phyloP scores from a whole-genome alignment of 35 echinoderm and acorn worm species.

The Eucidaris tribuloides region DNA sequence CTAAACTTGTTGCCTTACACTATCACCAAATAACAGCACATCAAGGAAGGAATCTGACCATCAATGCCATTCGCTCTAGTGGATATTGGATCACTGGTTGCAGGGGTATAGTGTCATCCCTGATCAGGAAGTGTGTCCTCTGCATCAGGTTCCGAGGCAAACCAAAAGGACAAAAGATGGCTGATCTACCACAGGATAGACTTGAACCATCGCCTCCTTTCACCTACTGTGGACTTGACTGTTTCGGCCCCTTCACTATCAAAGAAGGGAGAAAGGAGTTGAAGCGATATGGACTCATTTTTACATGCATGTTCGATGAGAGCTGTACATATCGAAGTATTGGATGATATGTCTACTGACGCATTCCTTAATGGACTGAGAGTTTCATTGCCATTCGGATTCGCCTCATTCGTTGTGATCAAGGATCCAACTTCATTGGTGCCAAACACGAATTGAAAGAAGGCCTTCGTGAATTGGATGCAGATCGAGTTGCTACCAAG shows the following conservation, averaged over 20 bases:
- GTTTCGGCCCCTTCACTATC: slow-evolving; percentile 54
- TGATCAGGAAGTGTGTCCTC: background rate
- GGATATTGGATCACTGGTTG: slow-evolving; percentile 65
- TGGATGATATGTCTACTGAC: slow-evolving; percentile 33
- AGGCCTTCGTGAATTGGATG: background rate
- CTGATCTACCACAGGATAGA: slow-evolving; percentile 46
- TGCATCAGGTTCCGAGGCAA: slow-evolving; percentile 27
- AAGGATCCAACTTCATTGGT: background rate
- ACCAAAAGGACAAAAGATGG: slow-evolving; percentile 34
- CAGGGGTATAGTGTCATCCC: slow-evolving; percentile 21
- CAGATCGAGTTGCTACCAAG: background rate
- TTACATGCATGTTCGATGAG: slow-evolving; percentile 60
- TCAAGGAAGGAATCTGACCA: slow-evolving; percentile 60
- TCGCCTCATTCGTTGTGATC: background rate
- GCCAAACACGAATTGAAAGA: background rate
- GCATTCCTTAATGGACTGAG: slow-evolving; percentile 69
- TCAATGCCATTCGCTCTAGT: slow-evolving; percentile 39
- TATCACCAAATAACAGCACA: slow-evolving; percentile 48
- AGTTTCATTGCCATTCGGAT: slow-evolving; percentile 53
- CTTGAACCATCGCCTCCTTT: slow-evolving; percentile 45
- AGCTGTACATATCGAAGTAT: slow-evolving; percentile 62
- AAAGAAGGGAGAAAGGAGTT: slow-evolving; percentile 38
- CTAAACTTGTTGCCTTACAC: slow-evolving; percentile 45
- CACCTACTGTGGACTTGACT: slow-evolving; percentile 70
- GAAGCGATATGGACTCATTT: slow-evolving; percentile 63